Percentiles rank a stretch among this genome's conserved stretches.
These are phyloP conservation scores for Clamator glandarius DNA, from an alignment of 2,797 vertebrate genomes.

Conservation along the genomic window DNA sequence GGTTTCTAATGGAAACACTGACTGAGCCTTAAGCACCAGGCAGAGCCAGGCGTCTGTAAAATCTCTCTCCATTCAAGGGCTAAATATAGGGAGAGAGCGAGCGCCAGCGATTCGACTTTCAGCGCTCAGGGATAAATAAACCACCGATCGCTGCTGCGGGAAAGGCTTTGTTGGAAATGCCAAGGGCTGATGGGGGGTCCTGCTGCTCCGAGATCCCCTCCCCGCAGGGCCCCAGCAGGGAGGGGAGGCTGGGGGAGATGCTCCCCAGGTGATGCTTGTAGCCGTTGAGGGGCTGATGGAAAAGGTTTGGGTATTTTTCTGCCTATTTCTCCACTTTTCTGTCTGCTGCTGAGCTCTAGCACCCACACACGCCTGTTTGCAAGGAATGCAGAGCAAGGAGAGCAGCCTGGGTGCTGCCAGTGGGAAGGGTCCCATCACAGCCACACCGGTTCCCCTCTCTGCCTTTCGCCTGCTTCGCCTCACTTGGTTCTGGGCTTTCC, in stretches of 20 bases:
- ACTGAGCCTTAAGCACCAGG: conserved; percentile 49
- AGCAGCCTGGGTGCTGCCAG: not conserved
- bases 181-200: not conserved
- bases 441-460: not conserved
- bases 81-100: conserved; percentile 64
- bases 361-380: not conserved
- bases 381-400: not conserved
- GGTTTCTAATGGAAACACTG: conserved; percentile 60
- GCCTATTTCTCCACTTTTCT: not conserved
- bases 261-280: not conserved
- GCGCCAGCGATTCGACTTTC: not conserved
- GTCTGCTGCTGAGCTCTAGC: not conserved
- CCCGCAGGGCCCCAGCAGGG: not conserved
- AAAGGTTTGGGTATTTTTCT: not conserved
- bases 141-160: not conserved
- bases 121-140: not conserved
- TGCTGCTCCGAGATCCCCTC: not conserved
- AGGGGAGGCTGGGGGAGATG: not conserved
- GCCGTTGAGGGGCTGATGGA: rapidly evolving
- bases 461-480: not conserved
- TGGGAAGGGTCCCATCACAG: not conserved
- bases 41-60: conserved; percentile 13
- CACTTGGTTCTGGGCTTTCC: not conserved
- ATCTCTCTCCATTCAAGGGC: conserved; percentile 61
- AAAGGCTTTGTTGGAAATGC: not conserved